A percentile compares a stretch with the other conserved stretches of the same genome.
Evolutionary conservation across 2,888 invertebrate species (phyloP).

Genomic region (Craniophora ligustri): DNA sequence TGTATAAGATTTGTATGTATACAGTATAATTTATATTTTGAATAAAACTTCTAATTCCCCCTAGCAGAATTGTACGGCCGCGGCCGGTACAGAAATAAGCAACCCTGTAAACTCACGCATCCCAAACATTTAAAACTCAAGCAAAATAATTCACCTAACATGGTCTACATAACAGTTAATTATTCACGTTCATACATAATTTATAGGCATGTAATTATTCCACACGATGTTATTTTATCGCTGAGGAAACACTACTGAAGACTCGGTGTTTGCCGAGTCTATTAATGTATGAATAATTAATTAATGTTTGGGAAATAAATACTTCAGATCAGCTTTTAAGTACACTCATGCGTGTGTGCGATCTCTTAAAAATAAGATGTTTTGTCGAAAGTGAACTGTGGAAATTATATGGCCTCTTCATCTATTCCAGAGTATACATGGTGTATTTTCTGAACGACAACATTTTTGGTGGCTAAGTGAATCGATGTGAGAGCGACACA

Average conservation of each 20-base stretch:
- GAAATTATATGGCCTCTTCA: too few relatives aligned
- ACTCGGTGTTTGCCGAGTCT: slow-evolving; percentile 48
- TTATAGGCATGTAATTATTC: slow-evolving; percentile 65
- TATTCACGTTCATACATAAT: slow-evolving; percentile 68
- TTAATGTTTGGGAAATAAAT: slow-evolving; percentile 54
- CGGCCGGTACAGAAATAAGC: background rate
- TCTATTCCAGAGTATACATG: too few relatives aligned
- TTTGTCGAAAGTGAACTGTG: too few relatives aligned
- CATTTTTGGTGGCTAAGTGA: slow-evolving; percentile 17
- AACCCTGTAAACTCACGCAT: slow-evolving; percentile 5
- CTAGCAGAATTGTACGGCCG: background rate
- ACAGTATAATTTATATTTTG: too few relatives aligned
- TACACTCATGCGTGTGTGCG: slow-evolving; percentile 18
- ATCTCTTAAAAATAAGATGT: too few relatives aligned
- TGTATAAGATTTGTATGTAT: too few relatives aligned
- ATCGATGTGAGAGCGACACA: too few relatives aligned
- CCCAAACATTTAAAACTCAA: slow-evolving; percentile 34
- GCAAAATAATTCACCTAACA: slow-evolving; percentile 29
- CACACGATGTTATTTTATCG: slow-evolving; percentile 65
- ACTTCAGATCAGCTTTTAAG: slow-evolving; percentile 45
- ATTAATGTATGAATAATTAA: slow-evolving; percentile 63
- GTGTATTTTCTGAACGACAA: too few relatives aligned
- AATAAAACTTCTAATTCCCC: background rate
- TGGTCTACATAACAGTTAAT: slow-evolving; percentile 35
- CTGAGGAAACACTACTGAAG: slow-evolving; percentile 57